These are phyloP conservation scores for Laterallus jamaicensis DNA, from an alignment of 2,113 vertebrate genomes.

Conservation along the genomic window DNA sequence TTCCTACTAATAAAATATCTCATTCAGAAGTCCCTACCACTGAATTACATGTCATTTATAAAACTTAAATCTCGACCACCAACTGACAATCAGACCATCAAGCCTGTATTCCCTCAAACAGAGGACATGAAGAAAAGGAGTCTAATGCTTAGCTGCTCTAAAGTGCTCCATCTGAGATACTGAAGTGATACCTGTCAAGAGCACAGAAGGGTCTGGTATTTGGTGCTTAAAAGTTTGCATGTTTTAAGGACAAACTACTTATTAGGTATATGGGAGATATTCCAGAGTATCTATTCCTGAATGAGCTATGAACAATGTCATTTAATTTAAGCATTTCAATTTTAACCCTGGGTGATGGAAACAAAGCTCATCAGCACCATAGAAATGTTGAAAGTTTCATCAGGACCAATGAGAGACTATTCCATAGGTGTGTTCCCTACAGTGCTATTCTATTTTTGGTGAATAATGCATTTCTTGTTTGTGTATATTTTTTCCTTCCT, in stretches of 20 bases:
- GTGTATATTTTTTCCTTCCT: not conserved
- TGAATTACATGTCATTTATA: not conserved
- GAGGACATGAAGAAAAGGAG: not conserved
- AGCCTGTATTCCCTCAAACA: not conserved
- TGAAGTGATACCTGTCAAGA: not conserved
- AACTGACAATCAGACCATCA: not conserved
- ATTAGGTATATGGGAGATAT: not conserved
- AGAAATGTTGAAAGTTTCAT: not conserved
- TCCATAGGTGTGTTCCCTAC: not conserved
- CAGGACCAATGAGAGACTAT: not conserved
- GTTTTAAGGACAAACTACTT: not conserved
- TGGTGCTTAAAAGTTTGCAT: not conserved
- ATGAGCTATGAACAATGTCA: not conserved
- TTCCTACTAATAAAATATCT: conserved; percentile 19
- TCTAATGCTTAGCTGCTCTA: not conserved
- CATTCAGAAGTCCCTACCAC: not conserved
- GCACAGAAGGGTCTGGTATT: not conserved
- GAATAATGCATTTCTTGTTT: not conserved
- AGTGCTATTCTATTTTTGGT: not conserved
- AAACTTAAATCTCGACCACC: not conserved
- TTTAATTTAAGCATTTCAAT: not conserved
- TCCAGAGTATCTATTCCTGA: not conserved
- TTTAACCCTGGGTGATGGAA: not conserved
- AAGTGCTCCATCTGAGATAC: not conserved
- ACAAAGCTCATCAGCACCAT: not conserved